These are phyloP conservation scores for Corbicula japonica DNA, from an alignment of 2,888 invertebrate species.

Conservation along the genomic window DNA sequence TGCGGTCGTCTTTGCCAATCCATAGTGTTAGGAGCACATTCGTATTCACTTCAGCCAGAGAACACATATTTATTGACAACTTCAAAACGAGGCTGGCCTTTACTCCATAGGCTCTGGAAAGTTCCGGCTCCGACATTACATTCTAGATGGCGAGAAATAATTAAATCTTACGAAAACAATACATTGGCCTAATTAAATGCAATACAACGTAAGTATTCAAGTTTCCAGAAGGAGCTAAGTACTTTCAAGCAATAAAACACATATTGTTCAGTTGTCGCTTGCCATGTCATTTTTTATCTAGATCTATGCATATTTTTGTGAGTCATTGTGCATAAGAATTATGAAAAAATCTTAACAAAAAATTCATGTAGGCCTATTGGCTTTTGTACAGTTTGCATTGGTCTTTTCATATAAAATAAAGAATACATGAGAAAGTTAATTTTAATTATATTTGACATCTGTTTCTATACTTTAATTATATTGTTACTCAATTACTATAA, in stretches of 20 bases:
- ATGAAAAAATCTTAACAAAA: neutral
- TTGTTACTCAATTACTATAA: too few relatives aligned
- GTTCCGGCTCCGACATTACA: neutral
- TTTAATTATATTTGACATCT: too few relatives aligned
- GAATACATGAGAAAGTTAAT: too few relatives aligned
- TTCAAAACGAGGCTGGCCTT: slow-evolving; percentile 79
- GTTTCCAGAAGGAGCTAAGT: neutral
- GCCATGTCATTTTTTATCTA: neutral
- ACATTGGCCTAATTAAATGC: neutral
- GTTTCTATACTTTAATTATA: too few relatives aligned
- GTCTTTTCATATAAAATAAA: too few relatives aligned
- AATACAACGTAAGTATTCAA: neutral
- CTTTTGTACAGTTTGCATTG: too few relatives aligned
- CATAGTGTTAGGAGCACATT: slow-evolving; percentile 93
- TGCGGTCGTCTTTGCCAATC: slow-evolving; percentile 94
- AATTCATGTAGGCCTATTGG: too few relatives aligned
- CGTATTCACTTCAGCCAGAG: slow-evolving; percentile 91
- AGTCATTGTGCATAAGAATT: neutral
- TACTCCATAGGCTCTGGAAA: slow-evolving; percentile 76
- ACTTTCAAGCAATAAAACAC: neutral
- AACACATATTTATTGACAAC: slow-evolving; percentile 93
- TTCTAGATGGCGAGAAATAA: slow-evolving; percentile 29
- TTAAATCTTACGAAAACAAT: slow-evolving; percentile 6
- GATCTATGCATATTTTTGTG: neutral
- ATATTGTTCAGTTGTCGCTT: neutral